Evolutionary conservation across 2,113 vertebrate species (phyloP).

Genomic region (Pithys albifrons): DNA sequence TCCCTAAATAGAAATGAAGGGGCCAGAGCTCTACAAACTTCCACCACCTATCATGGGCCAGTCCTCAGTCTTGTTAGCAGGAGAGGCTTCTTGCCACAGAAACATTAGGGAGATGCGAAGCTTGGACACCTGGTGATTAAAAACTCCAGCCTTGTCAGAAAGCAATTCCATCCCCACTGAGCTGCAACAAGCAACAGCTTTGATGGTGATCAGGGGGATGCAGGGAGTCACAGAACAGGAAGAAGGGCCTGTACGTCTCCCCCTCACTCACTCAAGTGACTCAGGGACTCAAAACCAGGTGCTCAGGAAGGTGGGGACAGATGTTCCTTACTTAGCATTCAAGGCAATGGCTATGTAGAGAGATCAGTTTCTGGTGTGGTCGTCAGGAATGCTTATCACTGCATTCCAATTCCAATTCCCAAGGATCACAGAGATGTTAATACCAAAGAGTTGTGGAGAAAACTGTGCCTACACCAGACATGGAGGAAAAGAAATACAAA

Average conservation of each 20-base stretch:
- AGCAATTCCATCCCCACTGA: not conserved
- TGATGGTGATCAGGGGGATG: not conserved
- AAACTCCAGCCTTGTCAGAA: not conserved
- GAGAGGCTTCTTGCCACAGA: not conserved
- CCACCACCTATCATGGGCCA: not conserved
- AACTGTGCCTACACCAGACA: not conserved
- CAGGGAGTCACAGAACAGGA: not conserved
- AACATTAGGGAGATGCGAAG: not conserved
- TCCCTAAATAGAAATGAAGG: not conserved
- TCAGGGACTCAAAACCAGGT: not conserved
- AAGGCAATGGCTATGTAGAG: not conserved
- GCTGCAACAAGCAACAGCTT: not conserved
- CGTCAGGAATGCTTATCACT: not conserved
- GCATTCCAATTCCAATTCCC: not conserved
- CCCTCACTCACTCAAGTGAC: not conserved
- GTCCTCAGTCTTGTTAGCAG: not conserved
- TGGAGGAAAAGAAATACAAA: not conserved
- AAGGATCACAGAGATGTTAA: not conserved
- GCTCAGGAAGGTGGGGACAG: not conserved
- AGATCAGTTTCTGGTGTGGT: not conserved
- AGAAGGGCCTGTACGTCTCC: not conserved
- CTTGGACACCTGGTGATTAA: not conserved
- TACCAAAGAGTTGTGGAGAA: not conserved
- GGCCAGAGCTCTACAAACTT: not conserved
- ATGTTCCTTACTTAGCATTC: not conserved